Conservation (phyloP, 37 sponge, comb jelly and placozoan genomes). For the Axinella damicornis region DNA sequence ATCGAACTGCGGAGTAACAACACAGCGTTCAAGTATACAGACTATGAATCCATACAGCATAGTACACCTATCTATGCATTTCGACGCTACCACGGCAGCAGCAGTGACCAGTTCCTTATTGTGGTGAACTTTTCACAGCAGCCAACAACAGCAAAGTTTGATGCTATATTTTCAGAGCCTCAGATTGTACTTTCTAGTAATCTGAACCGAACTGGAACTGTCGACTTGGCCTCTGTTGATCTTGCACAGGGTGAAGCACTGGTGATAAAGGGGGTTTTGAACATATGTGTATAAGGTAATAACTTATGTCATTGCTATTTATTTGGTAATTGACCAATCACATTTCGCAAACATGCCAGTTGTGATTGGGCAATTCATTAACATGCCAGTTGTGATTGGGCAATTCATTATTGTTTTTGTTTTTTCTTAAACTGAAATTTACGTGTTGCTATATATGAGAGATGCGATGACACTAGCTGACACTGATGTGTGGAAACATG, state of each 20-base stretch:
- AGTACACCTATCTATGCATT: conserved; percentile 52
- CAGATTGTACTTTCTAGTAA: conserved; percentile 10
- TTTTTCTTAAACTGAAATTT: too few species aligned
- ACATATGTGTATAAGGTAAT: too few species aligned
- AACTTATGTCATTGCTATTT: too few species aligned
- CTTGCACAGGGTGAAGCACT: conserved; percentile 51
- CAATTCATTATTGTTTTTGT: too few species aligned
- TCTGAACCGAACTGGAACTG: conserved; percentile 5
- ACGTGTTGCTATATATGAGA: too few species aligned
- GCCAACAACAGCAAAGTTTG: neutral
- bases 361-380: too few species aligned
- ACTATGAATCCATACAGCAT: conserved; percentile 32
- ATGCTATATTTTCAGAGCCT: neutral
- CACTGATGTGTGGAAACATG: too few species aligned
- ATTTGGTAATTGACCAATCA: too few species aligned
- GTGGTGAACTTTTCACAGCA: conserved; percentile 67
- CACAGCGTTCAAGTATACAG: conserved; percentile 27
- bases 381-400: too few species aligned
- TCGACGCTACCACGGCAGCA: conserved; percentile 43
- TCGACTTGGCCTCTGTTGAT: conserved; percentile 5
- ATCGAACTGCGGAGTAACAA: conserved; percentile 36
- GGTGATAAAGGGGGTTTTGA: conserved; percentile 20
- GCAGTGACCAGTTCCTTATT: conserved; percentile 32
- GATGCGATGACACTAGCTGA: too few species aligned
- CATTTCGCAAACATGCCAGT: too few species aligned